Evolutionary conservation across 2,113 vertebrate genomes (phyloP).

Genomic region (Etheostoma spectabile): DNA sequence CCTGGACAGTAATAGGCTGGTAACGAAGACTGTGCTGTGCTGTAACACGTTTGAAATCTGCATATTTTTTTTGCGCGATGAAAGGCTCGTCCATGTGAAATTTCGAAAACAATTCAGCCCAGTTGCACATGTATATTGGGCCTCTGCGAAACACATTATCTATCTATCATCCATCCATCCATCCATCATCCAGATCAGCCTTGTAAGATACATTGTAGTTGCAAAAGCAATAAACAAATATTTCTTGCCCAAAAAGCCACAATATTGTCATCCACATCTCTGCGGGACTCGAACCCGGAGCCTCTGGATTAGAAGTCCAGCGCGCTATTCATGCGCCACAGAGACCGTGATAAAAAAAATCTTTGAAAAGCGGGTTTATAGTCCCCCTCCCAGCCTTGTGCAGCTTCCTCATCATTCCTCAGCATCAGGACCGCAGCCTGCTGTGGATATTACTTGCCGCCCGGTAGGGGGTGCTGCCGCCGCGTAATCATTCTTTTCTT

Average conservation of each 20-base stretch:
- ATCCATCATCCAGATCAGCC: neutral
- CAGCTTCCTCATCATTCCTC: constrained; percentile 70
- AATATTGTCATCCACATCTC: constrained; percentile 86
- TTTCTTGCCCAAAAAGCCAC: constrained; percentile 49
- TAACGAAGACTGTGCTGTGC: constrained; percentile 16
- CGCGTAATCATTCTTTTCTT: constrained; percentile 5
- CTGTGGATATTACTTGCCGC: neutral
- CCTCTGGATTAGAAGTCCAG: constrained; percentile 99
- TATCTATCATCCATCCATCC: rapidly evolving
- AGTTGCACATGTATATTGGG: neutral
- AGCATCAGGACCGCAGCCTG: constrained; percentile 85
- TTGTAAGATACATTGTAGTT: neutral
- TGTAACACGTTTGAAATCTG: constrained; percentile 28
- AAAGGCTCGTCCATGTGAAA: constrained; percentile 23
- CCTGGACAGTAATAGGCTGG: constrained; percentile 2
- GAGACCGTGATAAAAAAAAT: constrained; percentile 70
- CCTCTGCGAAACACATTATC: neutral
- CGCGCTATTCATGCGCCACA: constrained; percentile 99
- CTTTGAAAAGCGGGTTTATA: constrained; percentile 70
- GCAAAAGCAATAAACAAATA: neutral
- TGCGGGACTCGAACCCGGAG: constrained; percentile 99
- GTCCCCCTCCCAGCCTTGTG: constrained; percentile 55
- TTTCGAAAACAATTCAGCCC: neutral
- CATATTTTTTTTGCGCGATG: constrained; percentile 57
- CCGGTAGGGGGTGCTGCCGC: constrained; percentile 77